phyloP scores from a whole-genome alignment of 2,113 vertebrate genomes.

The Zapornia atra region DNA sequence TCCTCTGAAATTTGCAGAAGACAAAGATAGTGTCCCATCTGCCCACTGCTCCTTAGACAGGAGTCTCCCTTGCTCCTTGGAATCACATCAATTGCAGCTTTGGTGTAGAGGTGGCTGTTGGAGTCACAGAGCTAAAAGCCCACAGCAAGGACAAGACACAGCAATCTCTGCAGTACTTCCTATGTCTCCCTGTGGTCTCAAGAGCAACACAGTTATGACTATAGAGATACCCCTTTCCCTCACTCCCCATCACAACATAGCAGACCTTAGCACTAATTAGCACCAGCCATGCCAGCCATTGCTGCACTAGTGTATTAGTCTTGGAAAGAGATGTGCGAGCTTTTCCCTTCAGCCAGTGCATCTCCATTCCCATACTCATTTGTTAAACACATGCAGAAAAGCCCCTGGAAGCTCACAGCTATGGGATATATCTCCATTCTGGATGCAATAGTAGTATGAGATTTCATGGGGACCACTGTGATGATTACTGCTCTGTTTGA shows the following conservation, averaged over 20 bases:
- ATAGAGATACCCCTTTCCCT: not conserved
- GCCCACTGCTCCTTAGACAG: not conserved
- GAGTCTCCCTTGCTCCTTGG: not conserved
- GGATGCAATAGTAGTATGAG: not conserved
- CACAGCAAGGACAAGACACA: not conserved
- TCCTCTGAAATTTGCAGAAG: not conserved
- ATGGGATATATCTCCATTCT: not conserved
- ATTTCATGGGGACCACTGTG: not conserved
- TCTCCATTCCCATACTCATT: not conserved
- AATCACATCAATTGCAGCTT: not conserved
- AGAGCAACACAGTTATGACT: not conserved
- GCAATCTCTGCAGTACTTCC: not conserved
- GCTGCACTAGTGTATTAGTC: not conserved
- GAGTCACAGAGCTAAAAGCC: not conserved
- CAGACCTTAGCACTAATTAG: not conserved
- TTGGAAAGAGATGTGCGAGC: not conserved
- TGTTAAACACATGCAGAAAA: not conserved
- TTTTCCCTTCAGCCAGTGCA: not conserved
- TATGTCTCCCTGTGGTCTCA: not conserved
- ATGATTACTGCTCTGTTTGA: not conserved
- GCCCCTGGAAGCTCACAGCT: not conserved
- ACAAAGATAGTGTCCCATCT: not conserved
- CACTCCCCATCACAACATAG: not conserved
- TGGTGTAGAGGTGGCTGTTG: not conserved
- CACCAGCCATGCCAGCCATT: not conserved